Conservation (phyloP, 2,797 vertebrate genomes). For the Hipposideros larvatus region DNA sequence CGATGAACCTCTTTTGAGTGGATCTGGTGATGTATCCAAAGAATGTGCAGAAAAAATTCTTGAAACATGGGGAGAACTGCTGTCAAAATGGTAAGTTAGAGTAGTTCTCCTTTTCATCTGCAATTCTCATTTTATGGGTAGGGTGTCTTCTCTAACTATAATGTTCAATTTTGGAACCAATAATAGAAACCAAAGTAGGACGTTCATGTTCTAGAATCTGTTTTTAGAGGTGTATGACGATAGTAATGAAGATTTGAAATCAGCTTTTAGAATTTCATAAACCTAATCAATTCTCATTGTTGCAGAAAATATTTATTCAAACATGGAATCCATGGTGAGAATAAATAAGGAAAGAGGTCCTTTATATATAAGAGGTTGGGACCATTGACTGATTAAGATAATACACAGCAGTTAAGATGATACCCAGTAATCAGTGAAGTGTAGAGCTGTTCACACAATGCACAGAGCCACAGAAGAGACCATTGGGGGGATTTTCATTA, state of each 20-base stretch:
- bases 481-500: neutral
- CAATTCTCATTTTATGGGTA: neutral
- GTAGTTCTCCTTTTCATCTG: slow-evolving; percentile 40
- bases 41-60: slow-evolving; percentile 99
- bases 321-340: neutral
- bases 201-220: neutral
- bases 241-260: slow-evolving; percentile 1
- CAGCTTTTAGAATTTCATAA: slow-evolving; percentile 49
- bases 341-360: neutral
- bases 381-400: neutral
- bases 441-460: neutral
- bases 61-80: slow-evolving; percentile 98
- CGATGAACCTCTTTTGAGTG: slow-evolving; percentile 97
- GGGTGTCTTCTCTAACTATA: neutral
- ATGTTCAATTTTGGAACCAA: slow-evolving; percentile 4
- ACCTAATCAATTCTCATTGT: slow-evolving; percentile 26
- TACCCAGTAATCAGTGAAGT: neutral
- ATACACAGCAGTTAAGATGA: neutral
- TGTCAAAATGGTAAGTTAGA: slow-evolving; percentile 96
- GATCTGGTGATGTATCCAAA: slow-evolving; percentile 99
- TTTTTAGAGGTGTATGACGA: slow-evolving; percentile 19
- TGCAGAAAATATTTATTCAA: slow-evolving; percentile 44
- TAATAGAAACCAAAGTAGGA: neutral
- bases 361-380: neutral
- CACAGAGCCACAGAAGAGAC: neutral